Evolutionary conservation across 1,140 invertebrate genomes (phyloP).

Genomic region (Maniola jurtina): DNA sequence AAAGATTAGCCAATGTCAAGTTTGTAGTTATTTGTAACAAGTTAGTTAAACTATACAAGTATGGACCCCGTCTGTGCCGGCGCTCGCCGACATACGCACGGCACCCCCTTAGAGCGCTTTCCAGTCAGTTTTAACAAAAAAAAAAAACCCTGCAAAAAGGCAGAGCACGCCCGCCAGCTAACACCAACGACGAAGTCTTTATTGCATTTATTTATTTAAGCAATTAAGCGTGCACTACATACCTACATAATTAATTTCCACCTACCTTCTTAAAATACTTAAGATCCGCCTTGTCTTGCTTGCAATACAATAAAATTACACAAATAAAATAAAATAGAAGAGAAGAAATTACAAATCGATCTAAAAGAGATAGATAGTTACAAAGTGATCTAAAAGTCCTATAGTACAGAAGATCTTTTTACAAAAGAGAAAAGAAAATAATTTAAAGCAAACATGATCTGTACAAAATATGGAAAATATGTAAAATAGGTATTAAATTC

Average conservation of each 20-base stretch:
- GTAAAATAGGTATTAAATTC: neutral
- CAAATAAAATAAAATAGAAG: slow-evolving; percentile 20
- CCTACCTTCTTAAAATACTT: slow-evolving; percentile 72
- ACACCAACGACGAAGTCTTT: too few relatives aligned
- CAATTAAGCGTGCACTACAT: neutral
- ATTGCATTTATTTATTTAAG: too few relatives aligned
- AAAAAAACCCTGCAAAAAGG: too few relatives aligned
- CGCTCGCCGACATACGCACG: too few relatives aligned
- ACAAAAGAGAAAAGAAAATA: neutral
- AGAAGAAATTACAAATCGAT: neutral
- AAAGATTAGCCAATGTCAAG: too few relatives aligned
- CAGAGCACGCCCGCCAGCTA: too few relatives aligned
- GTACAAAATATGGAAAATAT: too few relatives aligned
- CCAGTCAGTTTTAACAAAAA: too few relatives aligned
- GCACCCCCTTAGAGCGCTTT: too few relatives aligned
- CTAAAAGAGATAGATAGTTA: neutral
- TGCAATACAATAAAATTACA: slow-evolving; percentile 47
- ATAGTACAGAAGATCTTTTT: neutral
- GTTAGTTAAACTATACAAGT: too few relatives aligned
- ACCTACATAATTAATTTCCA: neutral
- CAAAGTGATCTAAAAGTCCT: neutral
- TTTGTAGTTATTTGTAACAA: too few relatives aligned
- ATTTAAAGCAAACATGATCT: neutral
- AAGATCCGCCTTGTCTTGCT: slow-evolving; percentile 68
- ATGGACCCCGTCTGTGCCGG: too few relatives aligned